phyloP scores from a whole-genome alignment of 2,797 vertebrate genomes.

The Chaunax sp. region DNA sequence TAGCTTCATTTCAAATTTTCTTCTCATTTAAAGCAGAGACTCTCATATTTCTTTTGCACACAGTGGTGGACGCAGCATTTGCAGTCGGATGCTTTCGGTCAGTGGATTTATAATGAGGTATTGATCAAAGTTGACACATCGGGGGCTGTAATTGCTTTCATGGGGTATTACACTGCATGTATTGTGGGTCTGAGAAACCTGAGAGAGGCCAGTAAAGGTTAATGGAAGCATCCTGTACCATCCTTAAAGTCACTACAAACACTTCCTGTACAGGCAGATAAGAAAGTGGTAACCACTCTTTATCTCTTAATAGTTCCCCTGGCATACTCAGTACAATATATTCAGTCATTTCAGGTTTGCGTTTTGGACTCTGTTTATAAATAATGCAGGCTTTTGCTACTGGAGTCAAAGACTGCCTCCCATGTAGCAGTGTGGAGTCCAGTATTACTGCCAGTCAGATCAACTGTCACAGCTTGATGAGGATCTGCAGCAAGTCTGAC shows the following conservation, averaged over 20 bases:
- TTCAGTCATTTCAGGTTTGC: slow-evolving; percentile 11
- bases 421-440: slow-evolving; percentile 23
- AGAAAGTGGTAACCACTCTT: slow-evolving; percentile 12
- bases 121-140: slow-evolving; percentile 44
- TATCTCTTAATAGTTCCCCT: slow-evolving; percentile 11
- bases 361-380: slow-evolving; percentile 36
- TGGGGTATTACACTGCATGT: slow-evolving; percentile 15
- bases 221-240: slow-evolving; percentile 44
- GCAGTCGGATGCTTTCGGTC: slow-evolving; percentile 11
- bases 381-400: slow-evolving; percentile 43
- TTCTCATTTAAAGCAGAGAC: slow-evolving; percentile 27
- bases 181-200: slow-evolving; percentile 13
- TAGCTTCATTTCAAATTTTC: slow-evolving; percentile 39
- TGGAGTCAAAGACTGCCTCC: slow-evolving; percentile 34
- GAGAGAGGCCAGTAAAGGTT: slow-evolving; percentile 37
- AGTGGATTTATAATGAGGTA: slow-evolving; percentile 34
- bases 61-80: slow-evolving; percentile 3
- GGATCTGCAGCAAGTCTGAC: slow-evolving; percentile 64
- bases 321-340: neutral
- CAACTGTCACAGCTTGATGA: slow-evolving; percentile 63
- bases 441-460: slow-evolving; percentile 45
- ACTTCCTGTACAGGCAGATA: slow-evolving; percentile 25
- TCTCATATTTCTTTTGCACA: neutral
- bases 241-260: slow-evolving; percentile 29
- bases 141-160: slow-evolving; percentile 20